Evolutionary conservation across 2,113 vertebrate genomes (phyloP).

Genomic region (Cinclus mexicanus): DNA sequence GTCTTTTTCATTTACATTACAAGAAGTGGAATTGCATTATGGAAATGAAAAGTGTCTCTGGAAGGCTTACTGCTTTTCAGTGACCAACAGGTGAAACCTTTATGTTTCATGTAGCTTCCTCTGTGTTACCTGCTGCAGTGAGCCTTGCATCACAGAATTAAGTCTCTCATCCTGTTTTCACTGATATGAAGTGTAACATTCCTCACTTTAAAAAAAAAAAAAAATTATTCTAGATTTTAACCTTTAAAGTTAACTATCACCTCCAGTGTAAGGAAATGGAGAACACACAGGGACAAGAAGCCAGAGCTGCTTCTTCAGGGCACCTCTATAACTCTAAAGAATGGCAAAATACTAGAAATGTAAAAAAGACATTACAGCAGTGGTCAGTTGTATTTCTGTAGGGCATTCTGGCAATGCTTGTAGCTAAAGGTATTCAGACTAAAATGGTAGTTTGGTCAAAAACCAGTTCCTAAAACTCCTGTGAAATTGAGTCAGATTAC

Average conservation of each 20-base stretch:
- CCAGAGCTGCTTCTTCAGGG: background rate
- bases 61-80: background rate
- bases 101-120: background rate
- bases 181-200: background rate
- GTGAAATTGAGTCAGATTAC: background rate
- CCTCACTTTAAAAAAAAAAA: background rate
- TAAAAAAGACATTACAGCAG: background rate
- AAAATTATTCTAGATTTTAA: background rate
- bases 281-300: background rate
- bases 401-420: background rate
- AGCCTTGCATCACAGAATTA: background rate
- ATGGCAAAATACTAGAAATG: background rate
- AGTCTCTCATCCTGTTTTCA: background rate
- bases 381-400: background rate
- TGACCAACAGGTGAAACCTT: background rate
- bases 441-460: background rate
- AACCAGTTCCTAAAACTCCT: background rate
- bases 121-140: background rate
- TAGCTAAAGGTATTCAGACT: background rate
- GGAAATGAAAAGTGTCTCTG: background rate
- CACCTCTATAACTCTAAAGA: background rate
- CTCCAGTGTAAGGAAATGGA: background rate
- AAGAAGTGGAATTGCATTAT: background rate
- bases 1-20: background rate
- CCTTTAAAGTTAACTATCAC: background rate